Conservation (phyloP, 2,797 vertebrate species). For the Microcaecilia unicolor region DNA sequence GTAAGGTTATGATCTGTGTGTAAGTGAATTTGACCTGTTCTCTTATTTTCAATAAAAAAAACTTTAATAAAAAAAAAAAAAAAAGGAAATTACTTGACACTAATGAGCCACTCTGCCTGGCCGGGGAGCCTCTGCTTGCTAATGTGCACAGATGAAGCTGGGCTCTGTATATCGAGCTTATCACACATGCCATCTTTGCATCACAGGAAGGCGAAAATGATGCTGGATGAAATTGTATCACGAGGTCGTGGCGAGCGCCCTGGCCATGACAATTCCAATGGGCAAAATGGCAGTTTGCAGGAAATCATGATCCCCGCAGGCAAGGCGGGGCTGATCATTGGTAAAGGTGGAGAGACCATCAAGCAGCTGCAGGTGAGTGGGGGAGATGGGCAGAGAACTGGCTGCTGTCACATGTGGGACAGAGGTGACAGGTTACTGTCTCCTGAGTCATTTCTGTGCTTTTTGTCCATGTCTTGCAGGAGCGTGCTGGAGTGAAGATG, state of each 20-base stretch:
- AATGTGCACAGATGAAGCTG: too few species aligned
- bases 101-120: too few species aligned
- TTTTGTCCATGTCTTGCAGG: conserved; percentile 44
- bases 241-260: conserved; percentile 76
- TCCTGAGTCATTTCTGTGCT: neutral
- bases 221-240: conserved; percentile 87
- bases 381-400: too few species aligned
- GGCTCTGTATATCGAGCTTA: too few species aligned
- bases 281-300: conserved; percentile 79
- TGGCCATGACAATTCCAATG: conserved; percentile 71
- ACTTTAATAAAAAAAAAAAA: too few species aligned
- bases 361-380: conserved; percentile 88
- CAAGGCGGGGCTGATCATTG: conserved; percentile 81
- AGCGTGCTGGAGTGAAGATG: conserved; percentile 92
- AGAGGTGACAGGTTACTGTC: too few species aligned
- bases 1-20: too few species aligned
- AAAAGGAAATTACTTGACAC: too few species aligned
- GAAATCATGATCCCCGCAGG: conserved; percentile 75
- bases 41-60: too few species aligned
- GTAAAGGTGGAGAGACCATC: conserved; percentile 90
- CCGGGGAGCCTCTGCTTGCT: too few species aligned
- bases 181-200: neutral
- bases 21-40: too few species aligned
- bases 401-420: too few species aligned
- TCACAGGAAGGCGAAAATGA: conserved; percentile 75